Conservation (phyloP, 2,888 invertebrate genomes). For the Lumbricus terrestris region DNA sequence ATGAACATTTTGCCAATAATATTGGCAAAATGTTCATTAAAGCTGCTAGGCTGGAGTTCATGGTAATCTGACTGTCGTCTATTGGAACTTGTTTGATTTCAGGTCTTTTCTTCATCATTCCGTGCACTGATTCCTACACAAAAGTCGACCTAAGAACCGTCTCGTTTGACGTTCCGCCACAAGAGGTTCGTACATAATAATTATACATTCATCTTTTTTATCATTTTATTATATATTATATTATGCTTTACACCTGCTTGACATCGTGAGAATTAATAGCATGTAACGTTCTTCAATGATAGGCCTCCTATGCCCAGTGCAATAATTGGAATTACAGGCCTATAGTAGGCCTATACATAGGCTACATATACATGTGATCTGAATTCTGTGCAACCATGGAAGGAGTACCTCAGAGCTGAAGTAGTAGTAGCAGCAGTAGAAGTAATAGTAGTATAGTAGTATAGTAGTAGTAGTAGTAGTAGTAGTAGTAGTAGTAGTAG, state of each 20-base stretch:
- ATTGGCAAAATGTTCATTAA: too few species aligned
- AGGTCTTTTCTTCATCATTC: constrained; percentile 55
- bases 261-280: neutral
- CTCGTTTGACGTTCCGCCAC: constrained; percentile 61
- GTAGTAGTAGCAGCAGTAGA: constrained; percentile 9
- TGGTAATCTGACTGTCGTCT: neutral
- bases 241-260: neutral
- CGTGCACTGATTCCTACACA: constrained; percentile 53
- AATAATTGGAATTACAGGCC: too few species aligned
- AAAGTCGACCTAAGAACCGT: constrained; percentile 56
- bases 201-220: neutral
- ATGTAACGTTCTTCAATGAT: neutral
- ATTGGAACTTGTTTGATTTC: neutral
- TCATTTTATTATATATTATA: neutral
- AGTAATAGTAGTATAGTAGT: neutral
- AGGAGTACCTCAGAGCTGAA: too few species aligned
- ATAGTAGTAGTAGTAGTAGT: constrained; percentile 7
- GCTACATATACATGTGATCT: neutral
- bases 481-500: constrained; percentile 22
- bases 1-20: too few species aligned
- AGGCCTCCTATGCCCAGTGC: neutral
- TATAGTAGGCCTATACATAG: too few species aligned
- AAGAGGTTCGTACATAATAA: constrained; percentile 33
- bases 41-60: neutral
- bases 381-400: too few species aligned